A percentile compares a stretch with the other conserved stretches of the same genome.
Conservation (phyloP, 2,888 invertebrate species). For the Hemicrepidius hirtus region DNA sequence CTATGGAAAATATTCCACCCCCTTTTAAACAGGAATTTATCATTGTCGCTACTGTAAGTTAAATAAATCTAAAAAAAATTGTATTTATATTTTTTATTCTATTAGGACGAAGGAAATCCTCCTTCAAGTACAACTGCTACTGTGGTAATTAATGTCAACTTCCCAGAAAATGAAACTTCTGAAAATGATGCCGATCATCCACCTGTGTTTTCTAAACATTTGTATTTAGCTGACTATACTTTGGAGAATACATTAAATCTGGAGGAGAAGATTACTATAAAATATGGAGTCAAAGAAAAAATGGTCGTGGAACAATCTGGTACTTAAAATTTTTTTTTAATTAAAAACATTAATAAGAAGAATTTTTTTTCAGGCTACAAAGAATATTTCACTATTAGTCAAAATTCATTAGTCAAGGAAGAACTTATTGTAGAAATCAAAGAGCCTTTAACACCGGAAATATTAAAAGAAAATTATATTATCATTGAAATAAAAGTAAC, state of each 20-base stretch:
- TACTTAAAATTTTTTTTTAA: conserved; percentile 7
- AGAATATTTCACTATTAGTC: conserved; percentile 24
- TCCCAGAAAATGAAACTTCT: background rate
- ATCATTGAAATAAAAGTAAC: conserved; percentile 20
- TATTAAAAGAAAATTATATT: conserved; percentile 7
- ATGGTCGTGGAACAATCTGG: conserved; percentile 1
- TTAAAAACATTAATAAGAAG: background rate
- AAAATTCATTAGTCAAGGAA: background rate
- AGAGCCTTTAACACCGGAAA: background rate
- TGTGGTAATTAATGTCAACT: background rate
- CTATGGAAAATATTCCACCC: conserved; percentile 8
- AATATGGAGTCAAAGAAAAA: background rate
- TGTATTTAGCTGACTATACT: conserved; percentile 33
- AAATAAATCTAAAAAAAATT: background rate
- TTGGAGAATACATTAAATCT: background rate
- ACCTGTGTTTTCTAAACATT: conserved; percentile 25
- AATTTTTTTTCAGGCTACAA: conserved; percentile 26
- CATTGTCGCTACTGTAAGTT: conserved; percentile 30
- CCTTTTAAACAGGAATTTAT: conserved; percentile 32
- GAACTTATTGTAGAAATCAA: background rate
- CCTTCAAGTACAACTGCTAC: background rate
- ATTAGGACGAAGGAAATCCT: conserved; percentile 5
- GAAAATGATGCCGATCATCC: background rate
- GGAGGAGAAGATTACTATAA: conserved; percentile 8
- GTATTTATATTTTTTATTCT: conserved; percentile 2